These are phyloP conservation scores for Columba guinea DNA, from an alignment of 2,797 vertebrate species.

Conservation along the genomic window DNA sequence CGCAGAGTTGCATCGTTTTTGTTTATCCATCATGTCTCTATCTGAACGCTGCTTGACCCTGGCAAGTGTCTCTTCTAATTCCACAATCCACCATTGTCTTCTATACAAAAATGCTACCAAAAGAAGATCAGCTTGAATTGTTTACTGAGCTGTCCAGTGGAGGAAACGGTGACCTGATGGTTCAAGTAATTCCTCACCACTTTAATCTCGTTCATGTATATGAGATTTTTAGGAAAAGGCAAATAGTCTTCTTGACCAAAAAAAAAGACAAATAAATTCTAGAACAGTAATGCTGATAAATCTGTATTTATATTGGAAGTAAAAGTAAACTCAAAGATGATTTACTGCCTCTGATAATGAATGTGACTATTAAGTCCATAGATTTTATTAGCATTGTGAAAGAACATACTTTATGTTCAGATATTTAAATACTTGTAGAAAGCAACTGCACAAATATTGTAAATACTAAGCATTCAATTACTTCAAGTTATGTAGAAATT, in stretches of 20 bases:
- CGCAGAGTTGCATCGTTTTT: not conserved
- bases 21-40: not conserved
- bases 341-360: slow-evolving; percentile 21
- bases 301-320: not conserved
- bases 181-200: not conserved
- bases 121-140: not conserved
- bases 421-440: slow-evolving; percentile 12
- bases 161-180: not conserved
- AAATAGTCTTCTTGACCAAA: not conserved
- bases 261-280: not conserved
- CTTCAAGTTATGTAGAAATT: not conserved
- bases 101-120: not conserved
- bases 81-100: not conserved
- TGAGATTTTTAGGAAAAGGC: not conserved
- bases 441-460: slow-evolving; percentile 6
- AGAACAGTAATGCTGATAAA: not conserved
- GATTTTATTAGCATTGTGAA: slow-evolving; percentile 17
- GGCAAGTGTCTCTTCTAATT: not conserved
- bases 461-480: slow-evolving; percentile 26
- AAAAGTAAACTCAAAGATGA: slow-evolving; percentile 19
- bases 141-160: not conserved
- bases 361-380: not conserved
- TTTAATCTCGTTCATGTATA: not conserved
- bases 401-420: slow-evolving; percentile 34
- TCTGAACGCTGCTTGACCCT: not conserved